Base-by-base conservation (phyloP, 2,113 vertebrate species). In the Aramus guarauna region DNA sequence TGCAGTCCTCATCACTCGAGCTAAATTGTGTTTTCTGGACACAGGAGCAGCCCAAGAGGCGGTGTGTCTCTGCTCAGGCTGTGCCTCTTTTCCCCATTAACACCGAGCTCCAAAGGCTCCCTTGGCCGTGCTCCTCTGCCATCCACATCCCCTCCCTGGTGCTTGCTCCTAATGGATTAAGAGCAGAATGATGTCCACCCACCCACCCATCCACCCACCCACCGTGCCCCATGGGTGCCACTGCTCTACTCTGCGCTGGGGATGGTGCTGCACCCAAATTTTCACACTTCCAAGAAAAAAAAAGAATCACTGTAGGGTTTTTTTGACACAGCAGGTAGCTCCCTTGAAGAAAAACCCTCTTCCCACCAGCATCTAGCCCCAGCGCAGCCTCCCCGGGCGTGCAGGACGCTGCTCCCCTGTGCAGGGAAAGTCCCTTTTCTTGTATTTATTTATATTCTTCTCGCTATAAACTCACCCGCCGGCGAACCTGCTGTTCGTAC, bases 361-460 rank as follows among this genome's bases (percentile, higher is more conserved):
- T 68, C 56, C 0, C 0, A 60, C 6, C 4, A 0, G 75, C 48
- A n/a, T 5, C 29, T 39, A 72, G 67, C 29, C 15, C 53, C 29
- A 55, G 27, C n/a, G 32, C 67, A 85, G 79, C 58, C 78, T 59
- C 19, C 56, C 56, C 2, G 0, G 62, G n/a, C 6, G 0, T 68
- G 66, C 84, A 71, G 76, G 73, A 45, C 0, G 1, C 63, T 0
- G 3, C 62, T 88, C 62, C 66, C 55, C 81, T 22, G 0, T 19
- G 56, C 59, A 76, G 82, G 59, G 72, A 88, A 94, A 97, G 83
- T 92, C 85, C 82, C 88, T 95, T 85, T 62, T 24, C 88, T 39
- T 85, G 88, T 88, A 1, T 95, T 96, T 96, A 92, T 97, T 97
- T 96, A 86, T 80, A 93, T 84, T 68, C 15, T 2, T 4, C 59